Evolutionary conservation across 2,888 invertebrate species (phyloP).

Genomic region (Acrocyrtus sp.): DNA sequence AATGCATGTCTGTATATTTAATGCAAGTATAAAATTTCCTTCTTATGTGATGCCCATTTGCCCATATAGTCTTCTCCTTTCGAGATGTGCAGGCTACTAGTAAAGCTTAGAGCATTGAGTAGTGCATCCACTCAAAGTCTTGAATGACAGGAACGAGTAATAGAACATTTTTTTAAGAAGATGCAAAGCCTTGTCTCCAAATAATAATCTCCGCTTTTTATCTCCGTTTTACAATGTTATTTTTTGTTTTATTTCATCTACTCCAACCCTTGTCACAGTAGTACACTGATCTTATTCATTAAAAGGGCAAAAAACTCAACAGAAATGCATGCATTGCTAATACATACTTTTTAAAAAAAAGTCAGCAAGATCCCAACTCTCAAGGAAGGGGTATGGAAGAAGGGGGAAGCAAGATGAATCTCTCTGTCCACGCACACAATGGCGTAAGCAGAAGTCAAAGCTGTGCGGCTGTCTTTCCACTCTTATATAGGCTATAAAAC

Average conservation of each 20-base stretch:
- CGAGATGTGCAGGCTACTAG: too few relatives aligned
- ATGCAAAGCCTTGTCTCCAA: slow-evolving; percentile 29
- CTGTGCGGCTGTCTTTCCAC: neutral
- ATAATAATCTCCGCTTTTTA: slow-evolving; percentile 30
- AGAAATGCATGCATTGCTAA: too few relatives aligned
- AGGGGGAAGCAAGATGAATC: slow-evolving; percentile 25
- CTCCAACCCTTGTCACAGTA: too few relatives aligned
- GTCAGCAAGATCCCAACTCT: slow-evolving; percentile 10
- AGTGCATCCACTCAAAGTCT: too few relatives aligned
- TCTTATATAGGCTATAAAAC: neutral
- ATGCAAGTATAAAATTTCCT: neutral
- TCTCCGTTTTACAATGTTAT: slow-evolving; percentile 8
- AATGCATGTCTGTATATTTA: slow-evolving; percentile 16
- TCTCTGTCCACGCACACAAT: too few relatives aligned
- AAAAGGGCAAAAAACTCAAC: slow-evolving; percentile 30
- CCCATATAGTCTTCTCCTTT: too few relatives aligned
- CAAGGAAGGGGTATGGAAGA: neutral
- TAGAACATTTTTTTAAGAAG: slow-evolving; percentile 22
- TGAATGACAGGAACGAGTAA: slow-evolving; percentile 33
- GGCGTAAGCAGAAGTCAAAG: too few relatives aligned
- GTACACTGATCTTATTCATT: slow-evolving; percentile 38
- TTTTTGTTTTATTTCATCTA: slow-evolving; percentile 20
- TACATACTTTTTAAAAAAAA: too few relatives aligned
- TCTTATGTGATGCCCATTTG: too few relatives aligned
- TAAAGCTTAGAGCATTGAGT: too few relatives aligned